A percentile compares a stretch with the other conserved stretches of the same genome.
These are phyloP conservation scores for Tipula confusa DNA, from an alignment of 2,888 invertebrate genomes.

Conservation along the genomic window DNA sequence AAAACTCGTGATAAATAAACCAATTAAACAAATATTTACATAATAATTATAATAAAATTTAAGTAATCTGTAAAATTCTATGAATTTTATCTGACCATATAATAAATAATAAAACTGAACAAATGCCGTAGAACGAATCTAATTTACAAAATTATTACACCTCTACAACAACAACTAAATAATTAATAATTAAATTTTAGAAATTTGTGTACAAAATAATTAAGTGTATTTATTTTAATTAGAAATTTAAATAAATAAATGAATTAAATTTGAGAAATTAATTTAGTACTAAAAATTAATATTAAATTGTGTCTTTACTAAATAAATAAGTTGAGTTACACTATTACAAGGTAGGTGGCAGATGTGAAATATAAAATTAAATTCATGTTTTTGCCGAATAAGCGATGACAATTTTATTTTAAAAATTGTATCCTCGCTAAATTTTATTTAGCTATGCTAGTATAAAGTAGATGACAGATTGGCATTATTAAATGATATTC, in stretches of 20 bases:
- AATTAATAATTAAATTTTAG: background rate
- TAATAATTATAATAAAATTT: background rate
- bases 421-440: too few relatives aligned
- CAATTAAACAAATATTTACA: too few relatives aligned
- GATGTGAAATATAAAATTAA: too few relatives aligned
- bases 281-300: too few relatives aligned
- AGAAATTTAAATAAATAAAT: background rate
- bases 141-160: background rate
- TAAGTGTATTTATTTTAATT: slow-evolving; percentile 27
- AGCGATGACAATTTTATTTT: too few relatives aligned
- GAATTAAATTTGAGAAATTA: background rate
- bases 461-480: too few relatives aligned
- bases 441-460: too few relatives aligned
- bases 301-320: too few relatives aligned
- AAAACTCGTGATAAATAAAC: background rate
- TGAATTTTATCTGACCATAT: background rate
- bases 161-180: background rate
- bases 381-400: too few relatives aligned
- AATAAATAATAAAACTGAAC: background rate
- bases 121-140: background rate
- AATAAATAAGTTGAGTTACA: too few relatives aligned
- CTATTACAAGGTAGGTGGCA: too few relatives aligned
- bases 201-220: slow-evolving; percentile 28
- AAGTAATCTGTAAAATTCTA: background rate
- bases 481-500: too few relatives aligned